Evolutionary conservation across 2,888 invertebrate genomes (phyloP), one percentile per base, ranked within the genome.

Genomic region (Oligia latruncula): DNA sequence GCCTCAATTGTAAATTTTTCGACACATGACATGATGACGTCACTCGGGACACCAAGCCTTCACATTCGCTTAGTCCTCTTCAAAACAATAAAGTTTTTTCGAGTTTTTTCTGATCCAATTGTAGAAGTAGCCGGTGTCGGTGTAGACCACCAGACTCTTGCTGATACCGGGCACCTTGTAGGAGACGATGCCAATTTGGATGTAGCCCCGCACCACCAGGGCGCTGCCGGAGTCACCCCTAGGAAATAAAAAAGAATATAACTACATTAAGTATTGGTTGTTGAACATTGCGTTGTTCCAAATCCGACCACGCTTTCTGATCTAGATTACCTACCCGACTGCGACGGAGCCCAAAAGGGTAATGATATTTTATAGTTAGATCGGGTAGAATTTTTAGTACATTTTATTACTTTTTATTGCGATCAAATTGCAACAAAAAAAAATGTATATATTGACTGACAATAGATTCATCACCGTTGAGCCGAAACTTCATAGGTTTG

Each of bases 161-260:
- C 88, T 79, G 6, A 82, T 2, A 0, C 3, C 0, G 0, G 89
- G 87, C 3, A 82, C 74, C 77, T 91, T 93, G 86, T 84, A 93
- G 2, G 94, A 93, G 5, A 94, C 93, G 2, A 94, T 55, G 0
- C 94, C 94, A 5, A 94, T 88, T 78, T 94, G 93, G 15, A 93
- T 89, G 80, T 84, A 92, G 43, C 85, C 87, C 0, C 89, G 78
- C 1, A 93, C 82, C 0, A 93, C 77, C 1, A 95, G 85, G 0
- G 93, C 93, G 46, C 92, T 90, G 20, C 94, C 94, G 2, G 94
- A 95, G 82, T 94, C 94, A 20, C 94, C 94, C 0, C 94, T 95
- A 88, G 67, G 87, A 83, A 83, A 60, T 8, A 80, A 66, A 55
- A 71, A 4, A 72, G 35, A 64, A 71, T n/a, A 65, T 20, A 40